These are phyloP conservation scores for Macrostomum cliftonense DNA, from an alignment of 2,888 invertebrate species.

Conservation along the genomic window DNA sequence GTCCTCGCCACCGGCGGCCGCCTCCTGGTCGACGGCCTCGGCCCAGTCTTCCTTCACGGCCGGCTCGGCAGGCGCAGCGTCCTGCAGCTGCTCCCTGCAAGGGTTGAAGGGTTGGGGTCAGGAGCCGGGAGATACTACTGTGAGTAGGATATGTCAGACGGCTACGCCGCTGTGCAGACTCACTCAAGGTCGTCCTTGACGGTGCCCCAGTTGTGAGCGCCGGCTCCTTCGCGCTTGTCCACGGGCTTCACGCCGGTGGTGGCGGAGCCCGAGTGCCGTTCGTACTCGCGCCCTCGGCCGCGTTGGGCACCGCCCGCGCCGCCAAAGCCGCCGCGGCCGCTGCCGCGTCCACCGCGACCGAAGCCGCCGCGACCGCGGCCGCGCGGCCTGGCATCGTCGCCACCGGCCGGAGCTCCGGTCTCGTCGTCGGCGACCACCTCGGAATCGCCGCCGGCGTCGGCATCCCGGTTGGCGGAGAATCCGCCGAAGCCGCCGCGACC, in stretches of 20 bases:
- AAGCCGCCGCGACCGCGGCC: neutral
- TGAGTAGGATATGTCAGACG: too few relatives aligned
- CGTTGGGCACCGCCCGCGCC: constrained; percentile 40
- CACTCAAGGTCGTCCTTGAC: constrained; percentile 70
- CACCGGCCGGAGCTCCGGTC: too few relatives aligned
- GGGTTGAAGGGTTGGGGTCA: neutral
- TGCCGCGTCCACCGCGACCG: constrained; percentile 12
- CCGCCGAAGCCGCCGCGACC: neutral
- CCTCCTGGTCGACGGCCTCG: constrained; percentile 14
- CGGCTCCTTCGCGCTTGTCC: constrained; percentile 81
- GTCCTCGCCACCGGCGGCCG: constrained; percentile 44
- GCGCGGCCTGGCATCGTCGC: too few relatives aligned
- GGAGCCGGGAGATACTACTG: neutral
- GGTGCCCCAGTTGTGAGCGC: constrained; percentile 86
- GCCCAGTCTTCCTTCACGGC: constrained; percentile 6
- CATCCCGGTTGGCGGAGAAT: constrained; percentile 10
- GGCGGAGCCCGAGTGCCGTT: constrained; percentile 80
- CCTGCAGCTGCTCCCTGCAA: too few relatives aligned
- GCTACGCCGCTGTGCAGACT: constrained; percentile 25
- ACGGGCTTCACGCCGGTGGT: constrained; percentile 79
- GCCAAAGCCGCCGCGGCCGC: constrained; percentile 15
- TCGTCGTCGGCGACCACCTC: constrained; percentile 16
- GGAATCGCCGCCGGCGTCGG: constrained; percentile 13
- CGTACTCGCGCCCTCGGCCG: constrained; percentile 73
- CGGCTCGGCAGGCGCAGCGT: constrained; percentile 8